Percentiles rank a stretch among this genome's conserved stretches.
These are phyloP conservation scores for Centroberyx gerrardi DNA, from an alignment of 2,797 vertebrate species.

Conservation along the genomic window DNA sequence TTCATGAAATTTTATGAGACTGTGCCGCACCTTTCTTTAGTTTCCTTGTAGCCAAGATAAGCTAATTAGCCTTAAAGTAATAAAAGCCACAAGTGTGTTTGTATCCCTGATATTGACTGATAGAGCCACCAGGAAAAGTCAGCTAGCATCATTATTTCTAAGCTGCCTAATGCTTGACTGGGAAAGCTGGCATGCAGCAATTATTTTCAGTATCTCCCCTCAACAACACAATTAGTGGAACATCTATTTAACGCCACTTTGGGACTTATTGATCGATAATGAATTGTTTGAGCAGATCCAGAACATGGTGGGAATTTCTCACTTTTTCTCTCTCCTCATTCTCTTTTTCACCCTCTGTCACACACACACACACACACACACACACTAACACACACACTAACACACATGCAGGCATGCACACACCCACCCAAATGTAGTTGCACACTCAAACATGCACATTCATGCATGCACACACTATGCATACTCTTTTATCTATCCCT, in stretches of 20 bases:
- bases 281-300: neutral
- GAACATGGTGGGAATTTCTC: neutral
- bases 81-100: no score
- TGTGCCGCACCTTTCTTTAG: no score
- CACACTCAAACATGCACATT: neutral
- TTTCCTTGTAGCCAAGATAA: no score
- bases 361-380: no score
- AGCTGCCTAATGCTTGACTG: neutral
- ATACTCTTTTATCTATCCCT: neutral
- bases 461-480: neutral
- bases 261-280: neutral
- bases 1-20: no score
- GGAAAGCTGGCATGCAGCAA: neutral
- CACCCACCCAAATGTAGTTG: no score
- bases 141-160: neutral
- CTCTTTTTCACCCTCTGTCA: no score
- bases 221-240: neutral
- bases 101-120: no score
- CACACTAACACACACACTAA: no score
- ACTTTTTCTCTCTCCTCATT: neutral
- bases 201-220: neutral
- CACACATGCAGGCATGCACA: no score
- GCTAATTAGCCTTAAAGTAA: no score
- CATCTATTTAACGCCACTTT: neutral
- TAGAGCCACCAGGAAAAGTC: no score